phyloP scores from a whole-genome alignment of 2,797 vertebrate species.

The Neostethus bicornis region DNA sequence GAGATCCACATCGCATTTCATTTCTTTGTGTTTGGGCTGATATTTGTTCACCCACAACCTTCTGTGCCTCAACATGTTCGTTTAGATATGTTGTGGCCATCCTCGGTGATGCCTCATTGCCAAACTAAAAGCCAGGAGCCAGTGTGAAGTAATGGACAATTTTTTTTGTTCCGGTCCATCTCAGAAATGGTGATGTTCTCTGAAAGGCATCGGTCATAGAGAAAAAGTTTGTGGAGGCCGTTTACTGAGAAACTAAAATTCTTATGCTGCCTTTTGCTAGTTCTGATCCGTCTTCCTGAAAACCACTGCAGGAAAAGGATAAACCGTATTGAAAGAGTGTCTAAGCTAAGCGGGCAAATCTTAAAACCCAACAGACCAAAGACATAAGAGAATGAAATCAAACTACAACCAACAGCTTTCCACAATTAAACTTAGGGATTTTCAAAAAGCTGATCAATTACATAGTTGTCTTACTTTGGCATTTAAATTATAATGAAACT shows the following conservation, averaged over 20 bases:
- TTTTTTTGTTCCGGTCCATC: constrained; percentile 40
- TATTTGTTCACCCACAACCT: neutral
- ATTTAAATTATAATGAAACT: constrained; percentile 33
- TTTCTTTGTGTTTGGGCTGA: neutral
- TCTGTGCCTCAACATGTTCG: constrained; percentile 35
- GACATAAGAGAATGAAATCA: neutral
- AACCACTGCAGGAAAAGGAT: constrained; percentile 41
- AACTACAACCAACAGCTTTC: neutral
- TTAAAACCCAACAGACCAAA: constrained; percentile 6
- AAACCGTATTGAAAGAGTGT: constrained; percentile 30
- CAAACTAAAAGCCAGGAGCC: constrained; percentile 52
- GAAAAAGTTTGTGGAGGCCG: constrained; percentile 34
- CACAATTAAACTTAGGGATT: constrained; percentile 14
- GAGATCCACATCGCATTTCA: constrained; percentile 3
- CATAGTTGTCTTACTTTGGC: neutral
- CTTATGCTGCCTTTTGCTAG: constrained; percentile 45
- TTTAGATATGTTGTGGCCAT: constrained; percentile 25
- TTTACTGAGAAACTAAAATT: constrained; percentile 48
- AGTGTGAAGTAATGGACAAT: constrained; percentile 56
- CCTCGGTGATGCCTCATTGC: constrained; percentile 55
- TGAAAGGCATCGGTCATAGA: constrained; percentile 36
- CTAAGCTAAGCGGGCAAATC: constrained; percentile 8
- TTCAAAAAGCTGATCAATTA: constrained; percentile 11
- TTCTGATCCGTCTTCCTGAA: constrained; percentile 40
- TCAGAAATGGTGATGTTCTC: constrained; percentile 32